These are phyloP conservation scores for Wasmannia auropunctata DNA, from an alignment of 1,140 invertebrate genomes.

Conservation along the genomic window DNA sequence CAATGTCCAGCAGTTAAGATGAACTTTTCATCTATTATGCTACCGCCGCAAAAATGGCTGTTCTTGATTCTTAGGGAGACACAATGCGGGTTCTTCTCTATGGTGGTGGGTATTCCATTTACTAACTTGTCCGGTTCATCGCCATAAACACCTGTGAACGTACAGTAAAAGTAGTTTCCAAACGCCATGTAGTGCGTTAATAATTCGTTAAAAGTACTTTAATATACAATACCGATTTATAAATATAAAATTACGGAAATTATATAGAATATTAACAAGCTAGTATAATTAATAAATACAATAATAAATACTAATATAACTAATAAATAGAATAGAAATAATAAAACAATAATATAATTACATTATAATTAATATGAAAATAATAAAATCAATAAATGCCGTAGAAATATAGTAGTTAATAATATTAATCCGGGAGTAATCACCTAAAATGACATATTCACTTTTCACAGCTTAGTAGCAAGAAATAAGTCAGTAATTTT, in stretches of 20 bases:
- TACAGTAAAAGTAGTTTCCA: background rate
- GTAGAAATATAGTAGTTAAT: too few relatives aligned
- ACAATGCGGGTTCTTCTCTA: background rate
- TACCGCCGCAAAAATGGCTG: conserved; percentile 11
- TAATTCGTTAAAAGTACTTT: background rate
- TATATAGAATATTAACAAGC: too few relatives aligned
- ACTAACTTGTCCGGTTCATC: conserved; percentile 22
- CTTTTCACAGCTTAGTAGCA: too few relatives aligned
- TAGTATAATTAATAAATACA: too few relatives aligned
- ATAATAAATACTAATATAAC: too few relatives aligned
- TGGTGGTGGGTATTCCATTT: background rate
- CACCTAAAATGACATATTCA: too few relatives aligned
- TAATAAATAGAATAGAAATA: too few relatives aligned
- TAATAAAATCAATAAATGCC: too few relatives aligned
- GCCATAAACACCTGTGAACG: background rate
- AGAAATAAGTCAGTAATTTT: too few relatives aligned
- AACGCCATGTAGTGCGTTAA: background rate
- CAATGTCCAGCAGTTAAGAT: conserved; percentile 36
- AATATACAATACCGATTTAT: background rate
- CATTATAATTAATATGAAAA: too few relatives aligned
- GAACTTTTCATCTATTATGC: background rate
- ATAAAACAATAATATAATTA: too few relatives aligned
- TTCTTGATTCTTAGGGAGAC: background rate
- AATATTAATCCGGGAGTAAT: too few relatives aligned
- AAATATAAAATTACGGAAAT: background rate